Base-by-base conservation (phyloP, 2,797 vertebrate genomes). In the Pagetopsis macropterus region DNA sequence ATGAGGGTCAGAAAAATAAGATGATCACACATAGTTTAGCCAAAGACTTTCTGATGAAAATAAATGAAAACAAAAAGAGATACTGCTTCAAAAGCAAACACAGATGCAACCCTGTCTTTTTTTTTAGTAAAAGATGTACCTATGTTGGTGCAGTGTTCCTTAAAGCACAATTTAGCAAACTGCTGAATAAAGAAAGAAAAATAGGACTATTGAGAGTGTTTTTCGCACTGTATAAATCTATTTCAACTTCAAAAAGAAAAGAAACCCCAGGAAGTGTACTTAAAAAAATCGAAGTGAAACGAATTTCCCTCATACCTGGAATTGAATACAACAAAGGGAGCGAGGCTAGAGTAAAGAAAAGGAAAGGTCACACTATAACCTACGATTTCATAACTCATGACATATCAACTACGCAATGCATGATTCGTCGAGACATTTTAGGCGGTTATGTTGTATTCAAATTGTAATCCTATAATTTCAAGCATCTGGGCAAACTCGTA, bases 21-120 rank as follows among this genome's bases (percentile, higher is more conserved):
- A 8, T 5, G 54, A 79, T 70, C 16, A 27, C 40, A 49, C 69
- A 31, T 46, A 49, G 56, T 79, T 78, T 21, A 65, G 61, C 27
- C 40, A 12, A 13, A 58, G 64, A 75, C 49, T 43, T 76, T 60
- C 61, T 69, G 79, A 81, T 83, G 72, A 78, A 68, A 88, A 70
- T 14, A 50, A 63, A 3, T 61, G 65, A 79, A 77, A 77, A 70
- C 13, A 71, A 52, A 72, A 54, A n/a, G 40, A 33, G 46, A 54
- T 50, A 5, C 41, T 23, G 76, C 58, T 60, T 45, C 63, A 65
- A 5, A 21, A 33, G 69, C 40, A 81, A 50, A 40, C 16, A 72
- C 40, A 31, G 2, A 5, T 40, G 48, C 3, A 0, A 63, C 17
- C 23, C 19, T 14, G 4, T 46, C 40, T 76, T 41, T 52, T 7